A percentile compares a stretch with the other conserved stretches of the same genome.
phyloP scores from a whole-genome alignment of 2,888 invertebrate genomes.

The Zootermopsis nevadensis region DNA sequence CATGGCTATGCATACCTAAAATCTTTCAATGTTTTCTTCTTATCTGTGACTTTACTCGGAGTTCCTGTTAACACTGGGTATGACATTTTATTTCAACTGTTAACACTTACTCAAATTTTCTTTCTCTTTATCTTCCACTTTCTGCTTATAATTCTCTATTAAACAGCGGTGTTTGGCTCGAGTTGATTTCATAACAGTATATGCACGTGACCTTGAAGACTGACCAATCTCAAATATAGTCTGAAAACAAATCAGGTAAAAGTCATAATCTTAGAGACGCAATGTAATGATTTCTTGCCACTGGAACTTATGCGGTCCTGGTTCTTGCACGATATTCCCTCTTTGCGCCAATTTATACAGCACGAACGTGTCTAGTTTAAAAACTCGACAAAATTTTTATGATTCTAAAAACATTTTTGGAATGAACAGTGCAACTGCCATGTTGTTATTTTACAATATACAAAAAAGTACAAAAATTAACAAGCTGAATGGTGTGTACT shows the following conservation, averaged over 20 bases:
- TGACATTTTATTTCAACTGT: background rate
- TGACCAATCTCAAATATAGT: constrained; percentile 94
- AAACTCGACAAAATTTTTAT: background rate
- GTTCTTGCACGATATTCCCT: no score
- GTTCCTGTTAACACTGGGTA: no score
- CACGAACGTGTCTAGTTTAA: background rate
- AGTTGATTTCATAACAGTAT: constrained; percentile 89
- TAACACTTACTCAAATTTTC: background rate
- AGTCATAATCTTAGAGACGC: background rate
- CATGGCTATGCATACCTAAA: no score
- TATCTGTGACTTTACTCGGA: no score
- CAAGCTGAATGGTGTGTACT: no score
- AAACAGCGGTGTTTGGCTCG: constrained; percentile 76
- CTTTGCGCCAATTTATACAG: no score
- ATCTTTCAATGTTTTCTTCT: no score
- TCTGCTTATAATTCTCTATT: constrained; percentile 65
- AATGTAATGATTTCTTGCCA: no score
- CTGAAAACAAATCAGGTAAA: constrained; percentile 65
- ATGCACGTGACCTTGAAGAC: constrained; percentile 81
- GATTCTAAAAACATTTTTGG: no score
- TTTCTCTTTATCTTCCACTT: constrained; percentile 59
- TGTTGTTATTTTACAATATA: no score
- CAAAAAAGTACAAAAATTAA: no score
- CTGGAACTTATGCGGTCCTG: background rate
- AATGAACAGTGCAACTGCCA: no score